These are phyloP conservation scores for Drosophila fulvimacula DNA, from an alignment of 2,888 invertebrate genomes.

Conservation along the genomic window DNA sequence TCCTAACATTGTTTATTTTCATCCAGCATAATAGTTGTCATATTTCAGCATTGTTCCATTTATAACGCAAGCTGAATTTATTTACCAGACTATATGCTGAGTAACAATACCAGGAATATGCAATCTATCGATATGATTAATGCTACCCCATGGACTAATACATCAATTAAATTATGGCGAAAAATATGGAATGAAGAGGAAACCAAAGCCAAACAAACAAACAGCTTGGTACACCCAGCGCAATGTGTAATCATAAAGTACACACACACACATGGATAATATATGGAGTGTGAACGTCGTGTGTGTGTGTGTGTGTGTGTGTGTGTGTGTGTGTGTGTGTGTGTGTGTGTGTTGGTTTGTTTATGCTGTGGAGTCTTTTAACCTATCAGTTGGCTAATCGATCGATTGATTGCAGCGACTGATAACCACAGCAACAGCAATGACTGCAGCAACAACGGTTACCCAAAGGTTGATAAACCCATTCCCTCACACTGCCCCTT, in stretches of 20 bases:
- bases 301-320: conserved; percentile 22
- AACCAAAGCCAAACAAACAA: conserved; percentile 42
- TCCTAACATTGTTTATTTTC: neutral
- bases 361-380: conserved; percentile 55
- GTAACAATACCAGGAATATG: conserved; percentile 30
- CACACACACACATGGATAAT: conserved; percentile 16
- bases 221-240: conserved; percentile 16
- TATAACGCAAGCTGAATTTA: conserved; percentile 6
- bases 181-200: conserved; percentile 20
- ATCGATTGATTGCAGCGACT: conserved; percentile 72
- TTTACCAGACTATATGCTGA: neutral
- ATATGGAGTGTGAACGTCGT: too few relatives aligned
- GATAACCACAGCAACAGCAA: conserved; percentile 64
- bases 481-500: conserved; percentile 21
- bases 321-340: neutral
- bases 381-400: conserved; percentile 72
- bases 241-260: conserved; percentile 28
- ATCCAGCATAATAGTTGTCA: neutral
- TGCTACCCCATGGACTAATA: conserved; percentile 52
- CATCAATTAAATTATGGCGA: conserved; percentile 68
- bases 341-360: conserved; percentile 36
- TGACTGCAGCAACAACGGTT: conserved; percentile 9
- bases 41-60: neutral
- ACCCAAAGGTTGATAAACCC: conserved; percentile 72
- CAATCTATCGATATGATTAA: conserved; percentile 37